These are phyloP conservation scores for Aleiodes leptofemur DNA, from an alignment of 2,888 invertebrate genomes.

Conservation along the genomic window DNA sequence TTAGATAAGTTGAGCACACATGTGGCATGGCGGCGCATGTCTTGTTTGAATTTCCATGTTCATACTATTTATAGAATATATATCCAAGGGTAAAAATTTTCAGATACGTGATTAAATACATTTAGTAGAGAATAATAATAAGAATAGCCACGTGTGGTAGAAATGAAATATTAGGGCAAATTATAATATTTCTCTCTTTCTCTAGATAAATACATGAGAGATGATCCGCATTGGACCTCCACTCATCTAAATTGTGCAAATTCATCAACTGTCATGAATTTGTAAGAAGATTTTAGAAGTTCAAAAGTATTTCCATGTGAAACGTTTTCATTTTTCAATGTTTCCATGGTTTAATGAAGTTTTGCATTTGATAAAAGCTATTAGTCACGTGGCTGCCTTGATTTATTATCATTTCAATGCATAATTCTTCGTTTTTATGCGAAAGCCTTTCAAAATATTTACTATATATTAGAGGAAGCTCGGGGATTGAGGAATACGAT, in stretches of 20 bases:
- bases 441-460: not conserved
- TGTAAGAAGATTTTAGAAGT: slow-evolving; percentile 42
- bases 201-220: too few species aligned
- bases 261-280: not conserved
- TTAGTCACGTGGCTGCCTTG: slow-evolving; percentile 65
- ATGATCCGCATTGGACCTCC: too few species aligned
- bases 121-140: slow-evolving; percentile 10
- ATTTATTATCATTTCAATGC: slow-evolving; percentile 60
- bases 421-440: slow-evolving; percentile 20
- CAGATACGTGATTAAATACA: slow-evolving; percentile 22
- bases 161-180: too few species aligned
- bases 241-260: not conserved
- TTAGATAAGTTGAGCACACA: slow-evolving; percentile 45
- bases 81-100: slow-evolving; percentile 32
- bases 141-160: not conserved
- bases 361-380: slow-evolving; percentile 70
- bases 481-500: not conserved
- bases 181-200: too few species aligned
- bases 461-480: not conserved
- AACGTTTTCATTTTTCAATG: slow-evolving; percentile 70
- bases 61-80: slow-evolving; percentile 19
- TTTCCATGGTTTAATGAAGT: slow-evolving; percentile 64
- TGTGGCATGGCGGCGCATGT: not conserved
- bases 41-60: slow-evolving; percentile 9
- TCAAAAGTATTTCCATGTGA: slow-evolving; percentile 72